Percentiles rank a stretch among this genome's conserved stretches.
phyloP scores from a whole-genome alignment of 2,113 vertebrate genomes.

The Hippopotamus amphibius region DNA sequence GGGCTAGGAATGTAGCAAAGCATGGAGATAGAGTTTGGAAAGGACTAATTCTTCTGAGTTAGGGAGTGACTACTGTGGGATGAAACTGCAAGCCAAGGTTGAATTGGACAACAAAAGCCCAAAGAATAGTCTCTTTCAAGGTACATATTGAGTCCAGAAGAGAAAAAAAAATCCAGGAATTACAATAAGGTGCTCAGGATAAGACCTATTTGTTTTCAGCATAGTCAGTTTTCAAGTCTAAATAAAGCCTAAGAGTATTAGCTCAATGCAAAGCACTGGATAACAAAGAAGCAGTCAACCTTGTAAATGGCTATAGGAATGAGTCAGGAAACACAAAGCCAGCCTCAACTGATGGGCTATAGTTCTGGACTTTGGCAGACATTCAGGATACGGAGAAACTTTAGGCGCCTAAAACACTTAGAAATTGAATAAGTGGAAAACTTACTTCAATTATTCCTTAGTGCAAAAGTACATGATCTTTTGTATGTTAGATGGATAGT shows the following conservation, averaged over 20 bases:
- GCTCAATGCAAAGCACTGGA: not conserved
- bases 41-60: not conserved
- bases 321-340: too few relatives aligned
- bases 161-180: not conserved
- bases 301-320: not conserved
- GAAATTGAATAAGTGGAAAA: not conserved
- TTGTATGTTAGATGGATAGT: not conserved
- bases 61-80: not conserved
- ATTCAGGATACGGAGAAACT: not conserved
- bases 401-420: not conserved
- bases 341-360: not conserved
- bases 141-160: not conserved
- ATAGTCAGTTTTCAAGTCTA: not conserved
- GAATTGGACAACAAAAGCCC: not conserved
- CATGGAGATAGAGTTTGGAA: not conserved
- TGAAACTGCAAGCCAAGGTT: not conserved
- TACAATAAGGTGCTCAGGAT: not conserved
- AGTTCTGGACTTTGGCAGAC: not conserved
- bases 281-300: not conserved
- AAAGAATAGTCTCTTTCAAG: not conserved
- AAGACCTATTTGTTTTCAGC: not conserved
- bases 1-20: not conserved
- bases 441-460: not conserved
- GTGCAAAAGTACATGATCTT: not conserved
- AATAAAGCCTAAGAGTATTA: not conserved